Evolutionary conservation across 1,140 invertebrate species (phyloP).

Genomic region (Cepaea nemoralis): DNA sequence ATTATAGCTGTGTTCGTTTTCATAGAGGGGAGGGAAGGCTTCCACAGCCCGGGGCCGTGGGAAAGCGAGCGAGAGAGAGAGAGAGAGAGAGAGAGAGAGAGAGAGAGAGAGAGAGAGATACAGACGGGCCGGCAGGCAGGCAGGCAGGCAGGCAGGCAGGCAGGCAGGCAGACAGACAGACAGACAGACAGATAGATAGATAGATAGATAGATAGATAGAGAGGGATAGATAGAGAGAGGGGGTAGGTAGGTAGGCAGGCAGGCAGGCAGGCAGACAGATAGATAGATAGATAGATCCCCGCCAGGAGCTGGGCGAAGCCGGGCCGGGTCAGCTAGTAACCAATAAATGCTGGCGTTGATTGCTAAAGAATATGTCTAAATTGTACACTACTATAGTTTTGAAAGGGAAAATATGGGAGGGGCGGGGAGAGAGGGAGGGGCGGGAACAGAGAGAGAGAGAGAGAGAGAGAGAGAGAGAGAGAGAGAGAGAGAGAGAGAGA

Average conservation of each 20-base stretch:
- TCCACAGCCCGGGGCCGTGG: background rate
- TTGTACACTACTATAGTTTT: background rate
- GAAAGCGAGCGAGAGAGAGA: background rate
- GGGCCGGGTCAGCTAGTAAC: too few species aligned
- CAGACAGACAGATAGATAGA: background rate
- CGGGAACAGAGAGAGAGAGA: slow-evolving; percentile 1
- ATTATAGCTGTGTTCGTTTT: background rate
- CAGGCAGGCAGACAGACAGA: too few species aligned
- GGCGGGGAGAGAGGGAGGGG: background rate
- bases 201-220: background rate
- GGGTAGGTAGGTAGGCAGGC: background rate
- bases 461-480: slow-evolving; percentile 30
- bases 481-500: slow-evolving; percentile 19
- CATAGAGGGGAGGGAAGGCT: background rate
- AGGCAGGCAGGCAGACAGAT: background rate
- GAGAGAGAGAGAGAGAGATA: background rate
- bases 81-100: background rate
- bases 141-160: background rate
- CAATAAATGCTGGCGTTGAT: too few species aligned
- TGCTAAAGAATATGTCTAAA: too few species aligned
- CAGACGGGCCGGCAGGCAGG: background rate
- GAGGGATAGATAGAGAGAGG: background rate
- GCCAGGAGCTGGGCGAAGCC: too few species aligned
- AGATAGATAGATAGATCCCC: background rate
- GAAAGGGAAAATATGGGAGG: background rate